A percentile compares a stretch with the other conserved stretches of the same genome.
Evolutionary conservation across 2,113 vertebrate genomes (phyloP).

Genomic region (Calonectris borealis): DNA sequence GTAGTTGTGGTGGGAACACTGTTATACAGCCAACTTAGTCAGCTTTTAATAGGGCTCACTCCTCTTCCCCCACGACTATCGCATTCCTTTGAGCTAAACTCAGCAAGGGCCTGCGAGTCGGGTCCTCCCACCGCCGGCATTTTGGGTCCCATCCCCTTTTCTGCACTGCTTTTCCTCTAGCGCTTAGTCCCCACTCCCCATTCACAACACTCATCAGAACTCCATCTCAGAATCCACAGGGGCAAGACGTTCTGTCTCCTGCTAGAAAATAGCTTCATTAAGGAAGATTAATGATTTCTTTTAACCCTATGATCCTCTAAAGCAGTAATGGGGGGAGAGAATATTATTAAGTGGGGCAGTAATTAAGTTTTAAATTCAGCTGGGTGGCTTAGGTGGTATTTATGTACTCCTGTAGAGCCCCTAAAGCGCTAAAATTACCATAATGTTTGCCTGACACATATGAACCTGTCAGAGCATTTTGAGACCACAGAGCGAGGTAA

Average conservation of each 20-base stretch:
- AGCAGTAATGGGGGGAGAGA: not conserved
- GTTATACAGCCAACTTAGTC: not conserved
- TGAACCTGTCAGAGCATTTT: conserved; percentile 54
- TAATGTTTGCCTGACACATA: conserved; percentile 58
- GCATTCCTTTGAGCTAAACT: not conserved
- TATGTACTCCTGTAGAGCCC: conserved; percentile 24
- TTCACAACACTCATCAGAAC: conserved; percentile 26
- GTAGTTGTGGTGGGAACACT: not conserved
- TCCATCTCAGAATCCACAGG: conserved; percentile 39
- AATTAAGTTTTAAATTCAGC: conserved; percentile 61
- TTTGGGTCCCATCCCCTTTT: not conserved
- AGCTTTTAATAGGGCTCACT: not conserved
- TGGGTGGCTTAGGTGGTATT: conserved; percentile 29
- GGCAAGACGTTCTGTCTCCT: conserved; percentile 52
- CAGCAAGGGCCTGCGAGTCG: not conserved
- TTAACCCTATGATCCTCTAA: conserved; percentile 35
- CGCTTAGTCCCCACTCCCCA: rapidly evolving
- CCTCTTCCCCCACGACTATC: not conserved
- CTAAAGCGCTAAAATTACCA: conserved; percentile 43
- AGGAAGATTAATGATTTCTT: conserved; percentile 64
- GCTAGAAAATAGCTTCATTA: conserved; percentile 62
- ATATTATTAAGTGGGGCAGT: conserved; percentile 41
- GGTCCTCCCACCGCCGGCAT: not conserved
- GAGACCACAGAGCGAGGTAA: conserved; percentile 35
- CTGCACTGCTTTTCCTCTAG: not conserved